A percentile compares a stretch with the other conserved stretches of the same genome.
phyloP scores from a whole-genome alignment of 2,888 invertebrate species.

The Dichetophora obliterata region DNA sequence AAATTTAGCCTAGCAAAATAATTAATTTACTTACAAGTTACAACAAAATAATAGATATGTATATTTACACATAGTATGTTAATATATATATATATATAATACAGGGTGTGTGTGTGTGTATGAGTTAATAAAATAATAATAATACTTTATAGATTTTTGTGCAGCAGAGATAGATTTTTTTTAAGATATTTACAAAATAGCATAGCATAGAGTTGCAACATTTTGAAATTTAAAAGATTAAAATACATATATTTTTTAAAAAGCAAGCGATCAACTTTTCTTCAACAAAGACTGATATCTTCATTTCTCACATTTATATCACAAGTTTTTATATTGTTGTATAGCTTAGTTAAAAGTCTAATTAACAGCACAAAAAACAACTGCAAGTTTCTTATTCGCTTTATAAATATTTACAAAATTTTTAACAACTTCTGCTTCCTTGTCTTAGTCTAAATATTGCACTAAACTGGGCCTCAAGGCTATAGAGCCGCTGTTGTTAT shows the following conservation, averaged over 20 bases:
- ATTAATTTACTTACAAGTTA: slow-evolving; percentile 40
- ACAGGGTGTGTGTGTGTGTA: slow-evolving; percentile 15
- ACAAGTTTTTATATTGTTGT: slow-evolving; percentile 56
- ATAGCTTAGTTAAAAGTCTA: not conserved
- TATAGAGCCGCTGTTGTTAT: slow-evolving; percentile 46
- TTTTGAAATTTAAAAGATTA: not conserved
- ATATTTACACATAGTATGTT: slow-evolving; percentile 34
- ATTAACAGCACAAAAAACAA: not conserved
- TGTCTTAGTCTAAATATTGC: slow-evolving; percentile 47
- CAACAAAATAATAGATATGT: slow-evolving; percentile 12
- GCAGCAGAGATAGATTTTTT: slow-evolving; percentile 41
- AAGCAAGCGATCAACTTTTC: not conserved
- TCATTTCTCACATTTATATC: slow-evolving; percentile 59
- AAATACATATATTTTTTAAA: slow-evolving; percentile 10
- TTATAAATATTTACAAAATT: not conserved
- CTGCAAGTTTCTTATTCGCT: not conserved
- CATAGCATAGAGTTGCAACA: not conserved
- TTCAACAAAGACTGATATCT: slow-evolving; percentile 34
- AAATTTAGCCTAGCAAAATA: slow-evolving; percentile 36
- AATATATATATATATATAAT: slow-evolving; percentile 41
- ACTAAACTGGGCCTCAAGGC: slow-evolving; percentile 40
- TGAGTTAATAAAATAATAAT: slow-evolving; percentile 12
- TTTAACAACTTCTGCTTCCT: not conserved
- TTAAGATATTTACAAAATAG: slow-evolving; percentile 37
- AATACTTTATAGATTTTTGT: not conserved